Evolutionary conservation across 2,113 vertebrate species (phyloP).

Genomic region (Hiodon alosoides): DNA sequence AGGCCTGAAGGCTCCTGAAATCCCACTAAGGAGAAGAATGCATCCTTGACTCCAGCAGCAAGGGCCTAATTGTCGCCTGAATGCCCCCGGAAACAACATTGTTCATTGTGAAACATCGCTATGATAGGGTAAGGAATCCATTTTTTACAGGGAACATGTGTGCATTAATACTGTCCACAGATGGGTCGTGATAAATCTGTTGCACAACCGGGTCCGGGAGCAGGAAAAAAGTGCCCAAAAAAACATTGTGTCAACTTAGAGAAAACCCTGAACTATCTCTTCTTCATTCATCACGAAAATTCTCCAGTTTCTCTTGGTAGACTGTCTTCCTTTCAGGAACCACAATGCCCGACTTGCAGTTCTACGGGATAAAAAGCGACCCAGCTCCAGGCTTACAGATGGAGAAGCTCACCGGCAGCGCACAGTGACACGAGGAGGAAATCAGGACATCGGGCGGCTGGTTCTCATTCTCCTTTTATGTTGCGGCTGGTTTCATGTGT

Average conservation of each 20-base stretch:
- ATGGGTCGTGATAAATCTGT: too few relatives aligned
- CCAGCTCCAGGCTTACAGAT: not conserved
- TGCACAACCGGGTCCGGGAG: too few relatives aligned
- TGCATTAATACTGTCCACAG: too few relatives aligned
- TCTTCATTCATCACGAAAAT: too few relatives aligned
- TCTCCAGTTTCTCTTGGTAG: too few relatives aligned
- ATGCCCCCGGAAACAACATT: constrained; percentile 60
- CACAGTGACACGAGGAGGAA: constrained; percentile 2
- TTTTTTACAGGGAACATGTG: too few relatives aligned
- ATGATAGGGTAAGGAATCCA: too few relatives aligned
- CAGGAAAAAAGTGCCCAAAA: too few relatives aligned
- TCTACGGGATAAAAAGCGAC: not conserved
- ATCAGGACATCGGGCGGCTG: not conserved
- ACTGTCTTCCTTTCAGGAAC: not conserved
- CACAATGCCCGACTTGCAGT: not conserved
- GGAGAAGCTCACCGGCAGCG: not conserved
- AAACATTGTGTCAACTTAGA: too few relatives aligned
- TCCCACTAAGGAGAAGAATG: constrained; percentile 67
- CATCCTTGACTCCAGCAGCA: constrained; percentile 62
- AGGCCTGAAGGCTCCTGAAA: constrained; percentile 59
- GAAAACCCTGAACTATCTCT: too few relatives aligned
- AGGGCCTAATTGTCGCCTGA: constrained; percentile 68
- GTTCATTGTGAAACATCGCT: constrained; percentile 29
- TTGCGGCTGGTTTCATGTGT: not conserved
- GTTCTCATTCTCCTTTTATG: not conserved